Base-by-base conservation (phyloP, 2,113 vertebrate genomes). In the Eclectus roratus region DNA sequence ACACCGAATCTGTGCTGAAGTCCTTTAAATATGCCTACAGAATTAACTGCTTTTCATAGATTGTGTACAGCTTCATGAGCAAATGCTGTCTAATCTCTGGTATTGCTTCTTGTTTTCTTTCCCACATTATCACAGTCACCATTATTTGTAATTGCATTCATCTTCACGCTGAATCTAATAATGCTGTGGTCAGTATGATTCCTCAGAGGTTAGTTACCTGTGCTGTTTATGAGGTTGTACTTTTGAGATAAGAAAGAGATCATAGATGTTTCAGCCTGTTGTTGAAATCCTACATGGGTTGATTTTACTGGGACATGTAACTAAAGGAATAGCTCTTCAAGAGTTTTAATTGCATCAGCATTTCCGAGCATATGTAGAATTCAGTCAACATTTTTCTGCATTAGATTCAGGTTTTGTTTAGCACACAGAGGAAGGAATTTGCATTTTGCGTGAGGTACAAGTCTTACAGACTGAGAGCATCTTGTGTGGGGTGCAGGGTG, bases 201-300 rank as follows among this genome's bases (percentile, higher is more conserved):
- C 98, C 97, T 11, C 94, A 96, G 33, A 97, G 97, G 97, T 97
- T 44, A 89, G 98, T 96, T 80, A 85, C 33, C 43, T 31, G 5
- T 23, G n/a, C 49, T 72, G 53, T 58, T 78, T 65, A 23, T 35
- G 41, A 80, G 37, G 29, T 18, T 39, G 33, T 79, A 44, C 19
- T 69, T 68, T 17, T 73, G 41, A 74, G 46, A 16, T 25, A 50
- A 0, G 2, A 46, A 88, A 78, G 39, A 56, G 39, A 27, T 23
- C 56, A 58, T 58, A 58, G 56, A 35, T 58, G 58, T 65, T 88
- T 83, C 72, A 64, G 17, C 20, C 65, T 52, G 37, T 77, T 52
- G 13, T 35, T 53, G 21, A 66, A 35, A 66, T 35, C 52, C 66
- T 50, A 47, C 23, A 4, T 28, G 24, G 37, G 29, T 37, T 60